phyloP scores from a whole-genome alignment of 30 jellyfish, hydroid and myxozoan species.

The Cassiopea andromeda region DNA sequence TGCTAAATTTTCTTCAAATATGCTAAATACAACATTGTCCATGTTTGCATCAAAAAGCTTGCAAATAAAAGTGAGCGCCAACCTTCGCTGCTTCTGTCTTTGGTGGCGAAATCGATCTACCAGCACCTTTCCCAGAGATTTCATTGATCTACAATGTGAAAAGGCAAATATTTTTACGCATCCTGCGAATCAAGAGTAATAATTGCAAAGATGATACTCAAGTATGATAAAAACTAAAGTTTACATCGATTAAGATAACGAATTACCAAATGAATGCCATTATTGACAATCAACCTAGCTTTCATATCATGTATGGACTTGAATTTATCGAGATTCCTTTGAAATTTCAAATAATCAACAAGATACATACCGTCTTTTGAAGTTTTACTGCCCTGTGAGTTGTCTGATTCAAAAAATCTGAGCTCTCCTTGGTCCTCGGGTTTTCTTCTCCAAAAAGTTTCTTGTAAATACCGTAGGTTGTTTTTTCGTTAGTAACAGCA shows the following conservation, averaged over 20 bases:
- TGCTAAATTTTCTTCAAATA: no score
- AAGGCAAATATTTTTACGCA: not conserved
- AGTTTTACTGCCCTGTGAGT: constrained; percentile 91
- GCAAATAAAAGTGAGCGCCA: not conserved
- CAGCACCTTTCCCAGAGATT: constrained; percentile 72
- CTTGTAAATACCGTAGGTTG: constrained; percentile 82
- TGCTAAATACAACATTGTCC: no score
- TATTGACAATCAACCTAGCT: no score
- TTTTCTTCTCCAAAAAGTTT: constrained; percentile 88
- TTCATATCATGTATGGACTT: no score
- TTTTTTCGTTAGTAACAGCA: constrained; percentile 84
- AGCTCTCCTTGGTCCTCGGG: constrained; percentile 92
- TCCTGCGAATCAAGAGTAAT: no score
- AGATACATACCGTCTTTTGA: constrained; percentile 90
- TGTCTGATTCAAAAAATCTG: constrained; percentile 86
- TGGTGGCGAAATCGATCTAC: constrained; percentile 63
- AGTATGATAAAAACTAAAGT: no score
- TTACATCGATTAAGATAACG: no score
- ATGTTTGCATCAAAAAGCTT: no score
- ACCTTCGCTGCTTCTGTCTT: constrained; percentile 60
- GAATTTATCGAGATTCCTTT: no score
- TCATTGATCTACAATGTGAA: constrained; percentile 53
- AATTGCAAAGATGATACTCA: no score
- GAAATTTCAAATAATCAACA: no score
- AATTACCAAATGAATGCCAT: no score